A percentile compares a stretch with the other conserved stretches of the same genome.
These are phyloP conservation scores for Lordiphosa mommai DNA, from an alignment of 1,140 invertebrate genomes.

Conservation along the genomic window DNA sequence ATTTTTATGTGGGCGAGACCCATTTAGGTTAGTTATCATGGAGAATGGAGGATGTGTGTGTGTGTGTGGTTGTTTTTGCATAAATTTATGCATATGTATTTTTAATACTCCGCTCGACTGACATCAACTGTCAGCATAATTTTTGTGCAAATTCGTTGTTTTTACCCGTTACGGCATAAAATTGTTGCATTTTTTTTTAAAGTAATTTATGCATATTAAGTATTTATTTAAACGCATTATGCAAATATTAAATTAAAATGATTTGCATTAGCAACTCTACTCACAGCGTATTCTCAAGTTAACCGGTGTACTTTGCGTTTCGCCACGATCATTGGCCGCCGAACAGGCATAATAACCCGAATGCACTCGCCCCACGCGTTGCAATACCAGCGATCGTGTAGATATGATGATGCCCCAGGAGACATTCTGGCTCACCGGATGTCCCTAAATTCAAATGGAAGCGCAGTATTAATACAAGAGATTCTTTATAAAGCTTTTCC, in stretches of 20 bases:
- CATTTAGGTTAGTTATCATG: constrained; percentile 8
- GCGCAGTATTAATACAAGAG: constrained; percentile 22
- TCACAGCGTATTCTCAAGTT: constrained; percentile 91
- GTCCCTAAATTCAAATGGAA: constrained; percentile 82
- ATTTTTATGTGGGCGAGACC: constrained; percentile 17
- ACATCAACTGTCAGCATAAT: constrained; percentile 73
- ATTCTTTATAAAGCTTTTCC: neutral
- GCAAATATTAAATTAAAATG: neutral
- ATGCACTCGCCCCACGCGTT: constrained; percentile 89
- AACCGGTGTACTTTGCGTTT: constrained; percentile 89
- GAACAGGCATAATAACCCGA: constrained; percentile 91
- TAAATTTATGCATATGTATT: constrained; percentile 74
- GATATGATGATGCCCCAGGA: constrained; percentile 92
- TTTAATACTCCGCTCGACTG: constrained; percentile 72
- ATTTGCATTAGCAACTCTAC: constrained; percentile 74
- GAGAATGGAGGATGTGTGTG: constrained; percentile 18
- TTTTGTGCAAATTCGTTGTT: constrained; percentile 44
- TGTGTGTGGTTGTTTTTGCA: constrained; percentile 53
- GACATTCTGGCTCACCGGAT: constrained; percentile 88
- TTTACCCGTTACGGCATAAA: constrained; percentile 21
- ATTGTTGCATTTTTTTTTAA: constrained; percentile 30
- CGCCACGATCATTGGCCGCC: constrained; percentile 89
- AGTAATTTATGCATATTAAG: neutral
- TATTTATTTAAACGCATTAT: constrained; percentile 4
- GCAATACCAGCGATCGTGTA: constrained; percentile 91